These are phyloP conservation scores for Amitus sp. DNA, from an alignment of 2,888 invertebrate species.

Conservation along the genomic window DNA sequence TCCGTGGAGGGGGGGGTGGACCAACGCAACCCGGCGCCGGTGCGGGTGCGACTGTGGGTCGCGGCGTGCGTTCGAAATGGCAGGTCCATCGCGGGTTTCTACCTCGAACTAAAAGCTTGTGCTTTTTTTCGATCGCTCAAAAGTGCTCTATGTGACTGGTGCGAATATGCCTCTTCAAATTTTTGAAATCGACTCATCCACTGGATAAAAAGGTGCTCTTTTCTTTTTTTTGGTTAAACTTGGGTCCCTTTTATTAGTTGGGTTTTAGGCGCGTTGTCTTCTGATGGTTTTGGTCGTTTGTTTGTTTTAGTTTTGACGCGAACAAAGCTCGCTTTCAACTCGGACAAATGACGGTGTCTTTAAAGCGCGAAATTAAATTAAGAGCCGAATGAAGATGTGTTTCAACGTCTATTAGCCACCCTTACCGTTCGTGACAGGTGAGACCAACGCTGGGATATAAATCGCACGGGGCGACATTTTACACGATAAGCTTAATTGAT, in stretches of 20 bases:
- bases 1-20: too few species aligned
- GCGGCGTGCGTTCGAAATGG: too few species aligned
- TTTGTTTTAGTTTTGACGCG: conserved; percentile 18
- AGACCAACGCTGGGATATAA: conserved; percentile 28
- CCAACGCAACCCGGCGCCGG: too few species aligned
- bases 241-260: conserved; percentile 1
- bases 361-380: conserved; percentile 32
- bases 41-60: too few species aligned
- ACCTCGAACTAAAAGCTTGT: too few species aligned
- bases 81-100: too few species aligned
- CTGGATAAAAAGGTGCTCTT: conserved; percentile 10
- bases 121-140: neutral
- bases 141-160: conserved; percentile 2
- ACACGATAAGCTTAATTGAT: conserved; percentile 36
- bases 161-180: neutral
- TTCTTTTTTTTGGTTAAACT: neutral
- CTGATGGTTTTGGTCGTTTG: neutral
- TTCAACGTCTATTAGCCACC: conserved; percentile 37
- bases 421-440: conserved; percentile 37
- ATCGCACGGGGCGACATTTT: conserved; percentile 26
- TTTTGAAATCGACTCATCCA: neutral
- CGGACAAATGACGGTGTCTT: conserved; percentile 26
- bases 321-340: conserved; percentile 21
- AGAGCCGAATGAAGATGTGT: conserved; percentile 35
- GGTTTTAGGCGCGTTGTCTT: neutral